Percentiles rank a stretch among this genome's conserved stretches.
Conservation (phyloP, 1,140 invertebrate species). For the Papilio helenus region DNA sequence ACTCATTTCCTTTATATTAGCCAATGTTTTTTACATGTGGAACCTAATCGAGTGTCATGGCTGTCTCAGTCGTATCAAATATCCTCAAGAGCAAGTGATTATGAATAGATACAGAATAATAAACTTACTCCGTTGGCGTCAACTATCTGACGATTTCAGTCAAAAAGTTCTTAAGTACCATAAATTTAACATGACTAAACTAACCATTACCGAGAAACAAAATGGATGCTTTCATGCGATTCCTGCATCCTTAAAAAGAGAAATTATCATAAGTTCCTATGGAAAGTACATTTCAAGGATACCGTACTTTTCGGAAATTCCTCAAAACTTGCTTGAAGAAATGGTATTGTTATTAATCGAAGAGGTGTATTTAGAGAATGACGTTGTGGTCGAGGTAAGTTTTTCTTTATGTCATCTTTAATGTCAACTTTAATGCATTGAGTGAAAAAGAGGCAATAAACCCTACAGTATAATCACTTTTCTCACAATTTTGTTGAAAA, state of each 20-base stretch:
- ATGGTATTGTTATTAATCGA: slow-evolving; percentile 48
- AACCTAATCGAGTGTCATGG: slow-evolving; percentile 44
- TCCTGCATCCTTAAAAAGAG: slow-evolving; percentile 47
- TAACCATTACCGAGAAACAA: slow-evolving; percentile 43
- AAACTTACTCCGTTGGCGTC: slow-evolving; percentile 43
- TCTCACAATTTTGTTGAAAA: no score
- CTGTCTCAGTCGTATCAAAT: slow-evolving; percentile 41
- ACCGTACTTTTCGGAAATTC: slow-evolving; percentile 48
- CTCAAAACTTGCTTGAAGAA: slow-evolving; percentile 43
- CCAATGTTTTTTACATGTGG: slow-evolving; percentile 49
- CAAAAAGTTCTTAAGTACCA: slow-evolving; percentile 48
- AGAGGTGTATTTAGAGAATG: slow-evolving; percentile 50
- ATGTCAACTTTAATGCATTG: no score
- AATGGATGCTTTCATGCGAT: slow-evolving; percentile 45
- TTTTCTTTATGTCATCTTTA: no score
- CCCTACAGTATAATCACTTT: no score
- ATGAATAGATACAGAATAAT: slow-evolving; percentile 35
- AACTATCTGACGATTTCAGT: slow-evolving; percentile 49
- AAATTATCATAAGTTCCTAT: slow-evolving; percentile 47
- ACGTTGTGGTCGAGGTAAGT: slow-evolving; percentile 53
- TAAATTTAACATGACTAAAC: slow-evolving; percentile 44
- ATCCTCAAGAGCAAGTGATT: slow-evolving; percentile 39
- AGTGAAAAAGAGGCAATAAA: no score
- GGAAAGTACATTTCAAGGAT: slow-evolving; percentile 42
- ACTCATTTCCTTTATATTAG: slow-evolving; percentile 46